Base-by-base conservation (phyloP, 1,140 invertebrate genomes). In the Scaptomyza pallida region DNA sequence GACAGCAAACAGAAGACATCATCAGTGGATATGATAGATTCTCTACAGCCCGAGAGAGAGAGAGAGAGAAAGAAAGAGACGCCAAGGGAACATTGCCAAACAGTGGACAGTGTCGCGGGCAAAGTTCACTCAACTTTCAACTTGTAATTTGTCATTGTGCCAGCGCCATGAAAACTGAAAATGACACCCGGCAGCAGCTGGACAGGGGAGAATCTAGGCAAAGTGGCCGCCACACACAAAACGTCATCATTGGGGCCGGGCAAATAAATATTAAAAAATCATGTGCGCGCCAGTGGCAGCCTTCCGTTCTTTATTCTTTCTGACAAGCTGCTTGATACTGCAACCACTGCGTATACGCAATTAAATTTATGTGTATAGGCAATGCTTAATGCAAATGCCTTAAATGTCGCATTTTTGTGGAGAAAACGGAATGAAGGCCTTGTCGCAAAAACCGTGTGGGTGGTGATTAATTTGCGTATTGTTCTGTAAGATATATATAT, bases 41-140 rank as follows among this genome's bases (percentile, higher is more conserved):
- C 33, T 37, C 33, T 37, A 37, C 12, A n/a, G 8, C n/a, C 3
- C 2, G 17, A 16, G 8, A 23, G 4, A 8, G 17, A 21, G 30
- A 35, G 26, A 2, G 19, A 9, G 17, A n/a, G 37, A 19, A 8
- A 41, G 35, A 17, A 6, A 15, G 9, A 5, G 19, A 21, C 10
- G 44, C 10, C 17, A n/a, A 35, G 35, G 15, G 23, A 59, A 54
- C 15, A 56, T 47, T 40, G 8, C 43, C 43, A 62, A 78, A 68
- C 26, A 10, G 56, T 75, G 72, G 72, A 80, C 72, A 80, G 61
- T 73, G 44, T 54, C 54, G 65, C 47, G 71, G 44, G 44, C 78
- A 88, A 88, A 88, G 82, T 82, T 88, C 82, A 88, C 56, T 88
- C 83, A 88, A 88, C 82, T 88, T 78, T 88, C 83, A 82, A 88